Evolutionary conservation across 2,888 invertebrate species (phyloP), one percentile per base, ranked within the genome.

Genomic region (Strigamia transsilvanica): DNA sequence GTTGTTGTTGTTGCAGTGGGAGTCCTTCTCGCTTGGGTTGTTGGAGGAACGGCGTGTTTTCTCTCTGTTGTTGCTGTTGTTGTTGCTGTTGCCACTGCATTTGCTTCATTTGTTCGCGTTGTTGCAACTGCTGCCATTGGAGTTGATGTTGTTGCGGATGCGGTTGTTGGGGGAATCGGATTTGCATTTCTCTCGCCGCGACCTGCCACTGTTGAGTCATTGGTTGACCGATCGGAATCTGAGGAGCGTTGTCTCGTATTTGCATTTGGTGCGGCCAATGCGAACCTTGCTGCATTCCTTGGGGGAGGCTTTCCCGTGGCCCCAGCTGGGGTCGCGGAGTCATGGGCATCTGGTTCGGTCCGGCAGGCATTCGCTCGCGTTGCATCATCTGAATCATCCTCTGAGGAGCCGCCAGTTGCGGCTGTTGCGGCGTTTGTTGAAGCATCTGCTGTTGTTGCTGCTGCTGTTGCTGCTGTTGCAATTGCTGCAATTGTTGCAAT

Each of bases 391-490:
- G 82, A n/a, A 80, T 61, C 83, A 89, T 89, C 18, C 61, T 66
- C 7, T 66, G 61, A 82, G 89, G 61, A n/a, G 61, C 21, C 2
- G 10, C 21, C 6, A 90, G 86, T 56, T 85, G 89, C 86, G 92
- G 73, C 41, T 66, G 79, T 56, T 79, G 80, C n/a, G 2, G n/a
- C 21, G 21, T 12, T 61, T 38, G 61, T 27, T 82, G 81, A 23
- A 51, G 82, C 66, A 41, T 34, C 66, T 78, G 83, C 56, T 84
- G 83, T 51, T 82, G 84, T 46, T 83, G 83, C 46, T 83, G 82
- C 32, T 85, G 89, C 86, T 91, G 90, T 86, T 91, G 91, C 86
- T 92, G 61, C 27, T 56, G 79, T 77, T 46, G 80, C n/a, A n/a
- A n/a, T n/a, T n/a, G n/a, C n/a, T n/a, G 83, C 80, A 42, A 79